Evolutionary conservation across 1,140 invertebrate species (phyloP), one percentile per base, ranked within the genome.

Genomic region (Sycophila sp.): DNA sequence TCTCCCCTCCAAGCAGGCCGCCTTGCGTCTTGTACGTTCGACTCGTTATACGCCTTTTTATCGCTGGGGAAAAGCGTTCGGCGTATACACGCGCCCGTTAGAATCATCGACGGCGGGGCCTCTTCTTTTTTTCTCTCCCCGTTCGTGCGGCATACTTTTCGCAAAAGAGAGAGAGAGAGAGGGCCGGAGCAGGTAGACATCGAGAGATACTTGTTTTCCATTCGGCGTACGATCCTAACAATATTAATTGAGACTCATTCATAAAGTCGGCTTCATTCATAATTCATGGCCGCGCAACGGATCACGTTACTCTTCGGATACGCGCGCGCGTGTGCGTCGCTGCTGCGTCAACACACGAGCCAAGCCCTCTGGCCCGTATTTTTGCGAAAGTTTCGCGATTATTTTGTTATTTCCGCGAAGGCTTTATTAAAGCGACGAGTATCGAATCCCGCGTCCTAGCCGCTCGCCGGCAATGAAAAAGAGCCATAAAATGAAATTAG

Each of bases 41-140:
- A n/a, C n/a, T 64, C 47, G 11, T 26, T 38, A 28, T 1, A 17
- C 8, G 32, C 3, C 47, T 64, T 62, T 62, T 64, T 64, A 64
- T 64, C 66, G 65, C 10, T 53, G 42, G 10, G 26, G 49, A 55
- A 65, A 71, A 63, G 72, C n/a, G n/a, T n/a, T n/a, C n/a, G n/a
- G n/a, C n/a, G n/a, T n/a, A n/a, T n/a, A n/a, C n/a, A n/a, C n/a
- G n/a, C 28, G 51, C 15, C 17, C 55, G 34, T 22, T 55, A 24
- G 32, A 24, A 58, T 40, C 42, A 36, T 66, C 42, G 53, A 8
- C 30, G 19, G 10, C n/a, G 15, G 30, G 26, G 15, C 32, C 32
- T n/a, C 17, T 7, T 38, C 28, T 55, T 42, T 19, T 34, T 58
- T n/a, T 26, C 24, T 28, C 32, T 4, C 42, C 24, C n/a, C n/a